Conservation (phyloP, 1,140 invertebrate genomes). For the Trypoxylus dichotomus region DNA sequence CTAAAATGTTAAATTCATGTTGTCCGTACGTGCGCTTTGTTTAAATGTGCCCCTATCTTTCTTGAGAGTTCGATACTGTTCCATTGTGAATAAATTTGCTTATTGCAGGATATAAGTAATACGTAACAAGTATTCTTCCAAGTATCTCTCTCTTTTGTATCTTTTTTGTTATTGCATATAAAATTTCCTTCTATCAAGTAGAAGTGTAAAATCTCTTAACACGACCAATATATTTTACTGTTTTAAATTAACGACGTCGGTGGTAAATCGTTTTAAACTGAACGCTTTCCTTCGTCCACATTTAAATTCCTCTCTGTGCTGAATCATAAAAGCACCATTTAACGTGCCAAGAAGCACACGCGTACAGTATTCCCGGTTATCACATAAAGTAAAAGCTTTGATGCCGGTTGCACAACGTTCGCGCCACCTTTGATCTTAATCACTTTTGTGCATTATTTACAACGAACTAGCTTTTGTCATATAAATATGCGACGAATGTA, state of each 20-base stretch:
- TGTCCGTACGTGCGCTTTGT: no score
- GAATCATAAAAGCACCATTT: slow-evolving; percentile 18
- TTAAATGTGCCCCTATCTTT: no score
- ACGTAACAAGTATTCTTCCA: neutral
- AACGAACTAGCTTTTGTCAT: slow-evolving; percentile 12
- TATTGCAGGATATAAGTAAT: no score
- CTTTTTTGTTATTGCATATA: neutral
- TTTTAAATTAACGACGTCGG: neutral
- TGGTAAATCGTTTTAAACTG: neutral
- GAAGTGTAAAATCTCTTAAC: neutral
- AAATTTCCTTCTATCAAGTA: neutral
- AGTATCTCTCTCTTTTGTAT: neutral
- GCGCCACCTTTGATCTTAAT: slow-evolving; percentile 20
- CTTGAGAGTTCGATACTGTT: no score
- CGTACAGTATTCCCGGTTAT: neutral
- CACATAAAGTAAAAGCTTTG: slow-evolving; percentile 20
- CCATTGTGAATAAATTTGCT: no score
- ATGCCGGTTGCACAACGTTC: neutral
- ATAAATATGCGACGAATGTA: slow-evolving; percentile 3
- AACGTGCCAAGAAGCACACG: slow-evolving; percentile 15
- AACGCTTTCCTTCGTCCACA: neutral
- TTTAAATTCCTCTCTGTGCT: slow-evolving; percentile 9
- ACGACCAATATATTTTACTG: neutral
- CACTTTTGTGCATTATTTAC: slow-evolving; percentile 22
- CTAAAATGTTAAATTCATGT: no score